Base-by-base conservation (phyloP, 1,140 invertebrate species). In the Babylonia areolata region DNA sequence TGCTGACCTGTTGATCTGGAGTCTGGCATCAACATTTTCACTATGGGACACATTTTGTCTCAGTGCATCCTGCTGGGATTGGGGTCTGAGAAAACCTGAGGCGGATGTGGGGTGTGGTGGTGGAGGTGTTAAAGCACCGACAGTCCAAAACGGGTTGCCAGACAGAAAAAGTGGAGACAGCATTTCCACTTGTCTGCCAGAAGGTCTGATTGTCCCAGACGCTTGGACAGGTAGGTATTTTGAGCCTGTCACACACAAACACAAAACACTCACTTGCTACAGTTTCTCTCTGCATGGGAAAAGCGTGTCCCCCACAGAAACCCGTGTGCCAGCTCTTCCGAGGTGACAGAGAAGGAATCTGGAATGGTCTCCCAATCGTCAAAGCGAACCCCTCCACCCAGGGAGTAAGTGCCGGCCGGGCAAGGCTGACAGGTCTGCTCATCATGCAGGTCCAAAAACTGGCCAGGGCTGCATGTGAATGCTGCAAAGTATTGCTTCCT, bases 381-480 rank as follows among this genome's bases (percentile, higher is more conserved):
- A 90, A 94, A 95, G 23, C 94, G 91, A 15, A 95, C 91, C 5
- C 95, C 95, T 37, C 95, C 95, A 0, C 95, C 95, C 17, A 96
- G 89, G 17, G 95, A 95, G 90, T 95, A 96, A 20, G 95, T 95
- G 9, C 95, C 95, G 23, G 94, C 89, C 23, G 93, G 93, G 89
- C 95, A 96, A 6, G 91, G 87, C 42, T 94, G 89, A 89, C 95
- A 96, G 69, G 94, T 91, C 80, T 96, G 92, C 23, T 94, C 86
- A 90, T 89, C 90, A 94, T 94, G 58, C 39, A 94, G 88, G 84
- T 94, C 92, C 84, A 95, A 94, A 89, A 94, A 96, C 73, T 94
- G 92, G 0, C 95, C 95, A 75, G 94, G 89, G 15, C 94, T 93
- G 90, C 95, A 96, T 2, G 95, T 95, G 87, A 93, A 95, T 93